phyloP scores from a whole-genome alignment of 2,888 invertebrate species.

The Stramonita haemastoma region DNA sequence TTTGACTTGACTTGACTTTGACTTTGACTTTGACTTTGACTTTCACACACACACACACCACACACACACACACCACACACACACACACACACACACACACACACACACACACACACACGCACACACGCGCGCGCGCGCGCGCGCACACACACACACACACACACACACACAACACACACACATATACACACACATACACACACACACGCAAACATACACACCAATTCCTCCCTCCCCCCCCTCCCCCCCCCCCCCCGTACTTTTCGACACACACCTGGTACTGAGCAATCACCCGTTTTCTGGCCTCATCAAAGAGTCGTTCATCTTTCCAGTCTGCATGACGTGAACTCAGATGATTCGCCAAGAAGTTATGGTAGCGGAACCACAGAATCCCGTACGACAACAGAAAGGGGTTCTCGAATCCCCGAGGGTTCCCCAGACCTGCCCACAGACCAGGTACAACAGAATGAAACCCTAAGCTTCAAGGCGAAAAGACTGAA shows the following conservation, averaged over 20 bases:
- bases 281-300: conserved; percentile 93
- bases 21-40: too few species aligned
- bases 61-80: too few species aligned
- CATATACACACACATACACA: neutral
- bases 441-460: conserved; percentile 82
- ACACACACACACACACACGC: too few species aligned
- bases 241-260: neutral
- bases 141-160: too few species aligned
- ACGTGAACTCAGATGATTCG: conserved; percentile 80
- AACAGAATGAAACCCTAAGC: too few species aligned
- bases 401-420: conserved; percentile 97
- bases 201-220: neutral
- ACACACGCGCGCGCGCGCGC: too few species aligned
- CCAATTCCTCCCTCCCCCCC: neutral
- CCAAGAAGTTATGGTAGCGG: conserved; percentile 96
- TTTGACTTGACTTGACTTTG: too few species aligned
- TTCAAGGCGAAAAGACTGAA: too few species aligned
- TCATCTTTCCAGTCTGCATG: conserved; percentile 94
- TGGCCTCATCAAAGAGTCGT: conserved; percentile 92
- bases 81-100: too few species aligned
- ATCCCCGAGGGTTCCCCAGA: conserved; percentile 95
- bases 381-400: conserved; percentile 95
- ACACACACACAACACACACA: too few species aligned
- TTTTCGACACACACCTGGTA: conserved; percentile 84
- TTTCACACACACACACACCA: too few species aligned